A percentile compares a stretch with the other conserved stretches of the same genome.
Conservation (phyloP, 2,888 invertebrate genomes). For the Blera fallax region DNA sequence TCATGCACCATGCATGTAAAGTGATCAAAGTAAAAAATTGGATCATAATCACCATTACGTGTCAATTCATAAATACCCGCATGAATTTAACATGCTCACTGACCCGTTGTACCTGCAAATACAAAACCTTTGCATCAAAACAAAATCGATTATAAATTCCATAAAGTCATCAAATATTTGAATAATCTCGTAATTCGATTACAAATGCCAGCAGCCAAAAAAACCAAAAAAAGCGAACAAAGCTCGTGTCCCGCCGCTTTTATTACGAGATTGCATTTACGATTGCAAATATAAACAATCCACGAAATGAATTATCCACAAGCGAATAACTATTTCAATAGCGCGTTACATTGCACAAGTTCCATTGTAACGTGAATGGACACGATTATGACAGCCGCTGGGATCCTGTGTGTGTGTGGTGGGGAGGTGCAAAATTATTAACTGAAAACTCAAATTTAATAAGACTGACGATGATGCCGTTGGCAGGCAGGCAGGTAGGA, state of each 20-base stretch:
- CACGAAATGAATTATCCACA: background rate
- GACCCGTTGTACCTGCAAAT: background rate
- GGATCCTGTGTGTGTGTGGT: background rate
- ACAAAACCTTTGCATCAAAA: background rate
- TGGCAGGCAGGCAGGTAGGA: background rate
- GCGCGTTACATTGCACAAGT: background rate
- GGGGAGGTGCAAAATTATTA: conserved; percentile 5
- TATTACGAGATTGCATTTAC: background rate
- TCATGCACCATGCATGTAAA: no score
- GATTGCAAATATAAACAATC: background rate
- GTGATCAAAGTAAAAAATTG: no score
- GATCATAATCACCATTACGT: background rate
- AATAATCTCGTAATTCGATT: conserved; percentile 44
- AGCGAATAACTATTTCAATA: background rate
- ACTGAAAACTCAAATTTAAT: conserved; percentile 22
- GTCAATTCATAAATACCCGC: background rate
- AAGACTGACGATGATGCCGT: conserved; percentile 9
- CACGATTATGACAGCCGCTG: background rate
- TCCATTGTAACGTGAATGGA: background rate
- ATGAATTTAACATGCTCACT: background rate
- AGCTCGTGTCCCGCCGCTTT: background rate
- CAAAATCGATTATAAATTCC: background rate
- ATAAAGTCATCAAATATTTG: conserved; percentile 50
- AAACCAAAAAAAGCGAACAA: background rate
- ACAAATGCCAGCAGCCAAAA: background rate